Evolutionary conservation across 2,797 vertebrate species (phyloP).

Genomic region (Rallus crepitans): DNA sequence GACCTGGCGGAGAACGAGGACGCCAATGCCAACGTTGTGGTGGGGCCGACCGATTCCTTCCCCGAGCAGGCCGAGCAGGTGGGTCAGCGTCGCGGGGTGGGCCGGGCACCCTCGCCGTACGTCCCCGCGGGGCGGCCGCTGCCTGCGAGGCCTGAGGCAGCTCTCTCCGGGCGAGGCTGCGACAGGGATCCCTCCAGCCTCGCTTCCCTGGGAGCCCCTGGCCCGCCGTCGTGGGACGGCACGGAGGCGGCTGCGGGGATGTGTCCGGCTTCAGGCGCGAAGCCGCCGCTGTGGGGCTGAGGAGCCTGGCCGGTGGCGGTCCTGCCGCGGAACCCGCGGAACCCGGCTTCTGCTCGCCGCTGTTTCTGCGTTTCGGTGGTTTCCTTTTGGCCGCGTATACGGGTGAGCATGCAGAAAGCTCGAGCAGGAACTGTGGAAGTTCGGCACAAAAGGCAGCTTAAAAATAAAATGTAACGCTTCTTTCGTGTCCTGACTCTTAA

Average conservation of each 20-base stretch:
- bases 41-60: slow-evolving; percentile 87
- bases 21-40: slow-evolving; percentile 88
- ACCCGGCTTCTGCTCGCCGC: neutral
- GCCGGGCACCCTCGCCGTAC: neutral
- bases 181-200: rapidly evolving
- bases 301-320: neutral
- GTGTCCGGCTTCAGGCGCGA: rapidly evolving
- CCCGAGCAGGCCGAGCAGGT: slow-evolving; percentile 93
- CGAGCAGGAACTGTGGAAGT: rapidly evolving
- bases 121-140: neutral
- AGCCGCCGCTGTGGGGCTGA: neutral
- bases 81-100: neutral
- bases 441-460: rapidly evolving
- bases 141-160: neutral
- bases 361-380: neutral
- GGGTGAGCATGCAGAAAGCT: rapidly evolving
- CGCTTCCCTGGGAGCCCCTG: neutral
- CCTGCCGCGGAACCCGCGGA: rapidly evolving
- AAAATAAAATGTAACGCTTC: rapidly evolving
- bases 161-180: neutral
- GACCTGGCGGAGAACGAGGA: slow-evolving; percentile 90
- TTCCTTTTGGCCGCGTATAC: rapidly evolving
- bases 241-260: rapidly evolving
- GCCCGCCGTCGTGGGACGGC: rapidly evolving
- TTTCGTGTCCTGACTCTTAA: neutral